phyloP scores from a whole-genome alignment of 2,888 invertebrate species.

The Cremastinae sp. region DNA sequence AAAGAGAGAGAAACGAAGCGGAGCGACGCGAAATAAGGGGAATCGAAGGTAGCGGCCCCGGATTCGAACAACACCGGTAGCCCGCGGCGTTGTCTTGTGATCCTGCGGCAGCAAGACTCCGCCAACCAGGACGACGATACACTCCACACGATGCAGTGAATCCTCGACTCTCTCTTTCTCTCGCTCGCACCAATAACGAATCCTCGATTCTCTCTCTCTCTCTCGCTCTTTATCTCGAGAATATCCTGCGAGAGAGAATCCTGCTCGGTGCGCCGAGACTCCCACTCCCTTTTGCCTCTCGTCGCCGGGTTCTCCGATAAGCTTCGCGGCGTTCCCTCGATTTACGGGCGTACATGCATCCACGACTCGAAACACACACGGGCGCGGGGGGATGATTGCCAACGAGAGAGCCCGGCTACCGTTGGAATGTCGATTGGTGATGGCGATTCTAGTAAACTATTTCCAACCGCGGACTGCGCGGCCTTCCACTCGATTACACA shows the following conservation, averaged over 20 bases:
- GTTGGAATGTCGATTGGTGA: slow-evolving; percentile 58
- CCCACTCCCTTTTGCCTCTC: slow-evolving; percentile 45
- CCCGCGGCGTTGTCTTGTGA: slow-evolving; percentile 75
- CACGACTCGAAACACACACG: slow-evolving; percentile 38
- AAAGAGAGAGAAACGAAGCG: background rate
- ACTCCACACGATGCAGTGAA: slow-evolving; percentile 53
- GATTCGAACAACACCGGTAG: slow-evolving; percentile 77
- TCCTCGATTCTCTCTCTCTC: slow-evolving; percentile 23
- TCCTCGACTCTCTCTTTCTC: slow-evolving; percentile 36
- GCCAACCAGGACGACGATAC: slow-evolving; percentile 50
- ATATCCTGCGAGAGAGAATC: slow-evolving; percentile 53
- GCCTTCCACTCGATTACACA: slow-evolving; percentile 38
- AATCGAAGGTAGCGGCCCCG: slow-evolving; percentile 67
- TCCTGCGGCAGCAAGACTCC: slow-evolving; percentile 62
- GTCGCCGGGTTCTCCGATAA: slow-evolving; percentile 56
- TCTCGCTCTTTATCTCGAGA: slow-evolving; percentile 42
- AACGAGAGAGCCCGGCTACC: slow-evolving; percentile 35
- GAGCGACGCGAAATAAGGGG: slow-evolving; percentile 38
- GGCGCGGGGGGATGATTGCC: slow-evolving; percentile 52
- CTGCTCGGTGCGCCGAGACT: slow-evolving; percentile 30
- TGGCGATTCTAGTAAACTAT: slow-evolving; percentile 56
- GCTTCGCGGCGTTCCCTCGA: slow-evolving; percentile 55
- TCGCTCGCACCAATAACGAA: slow-evolving; percentile 46
- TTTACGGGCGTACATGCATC: slow-evolving; percentile 61
- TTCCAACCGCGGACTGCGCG: slow-evolving; percentile 43